phyloP scores from a whole-genome alignment of 64 coral and sea anemone species.

The Platygyra sinensis region DNA sequence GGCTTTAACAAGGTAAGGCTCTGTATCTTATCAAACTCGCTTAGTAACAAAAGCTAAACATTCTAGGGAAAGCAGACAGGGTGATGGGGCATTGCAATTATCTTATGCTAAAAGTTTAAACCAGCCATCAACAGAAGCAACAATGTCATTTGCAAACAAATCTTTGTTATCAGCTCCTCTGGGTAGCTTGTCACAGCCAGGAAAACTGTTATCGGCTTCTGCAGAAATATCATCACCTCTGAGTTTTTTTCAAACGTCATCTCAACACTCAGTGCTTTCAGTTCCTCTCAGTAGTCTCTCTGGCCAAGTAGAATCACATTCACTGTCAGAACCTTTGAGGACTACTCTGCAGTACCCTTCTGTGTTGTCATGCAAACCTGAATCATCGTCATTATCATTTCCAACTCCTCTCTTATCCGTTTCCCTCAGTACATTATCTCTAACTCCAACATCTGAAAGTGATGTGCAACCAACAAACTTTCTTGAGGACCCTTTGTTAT shows the following conservation, averaged over 20 bases:
- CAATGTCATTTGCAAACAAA: background rate
- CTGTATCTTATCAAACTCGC: constrained; percentile 26
- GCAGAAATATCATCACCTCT: background rate
- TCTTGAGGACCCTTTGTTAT: background rate
- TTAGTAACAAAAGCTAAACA: background rate
- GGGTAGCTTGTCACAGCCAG: constrained; percentile 29
- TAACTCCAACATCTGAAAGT: too few relatives aligned
- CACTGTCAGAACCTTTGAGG: background rate
- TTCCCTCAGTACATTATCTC: background rate
- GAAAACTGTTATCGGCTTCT: background rate
- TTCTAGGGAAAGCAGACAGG: background rate
- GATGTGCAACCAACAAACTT: too few relatives aligned
- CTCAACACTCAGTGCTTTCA: constrained; percentile 13
- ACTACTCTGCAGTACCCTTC: background rate
- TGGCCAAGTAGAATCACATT: background rate
- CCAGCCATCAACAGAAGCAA: background rate
- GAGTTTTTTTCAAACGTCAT: background rate
- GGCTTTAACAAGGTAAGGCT: constrained; percentile 68
- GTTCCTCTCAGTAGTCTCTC: constrained; percentile 12
- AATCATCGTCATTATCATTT: background rate
- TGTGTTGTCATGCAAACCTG: constrained; percentile 2
- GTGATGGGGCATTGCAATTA: background rate
- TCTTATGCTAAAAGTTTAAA: background rate
- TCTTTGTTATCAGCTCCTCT: constrained; percentile 49
- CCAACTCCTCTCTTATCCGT: background rate